Evolutionary conservation across 2,797 vertebrate species (phyloP).

Genomic region (Kryptolebias ocellatus): DNA sequence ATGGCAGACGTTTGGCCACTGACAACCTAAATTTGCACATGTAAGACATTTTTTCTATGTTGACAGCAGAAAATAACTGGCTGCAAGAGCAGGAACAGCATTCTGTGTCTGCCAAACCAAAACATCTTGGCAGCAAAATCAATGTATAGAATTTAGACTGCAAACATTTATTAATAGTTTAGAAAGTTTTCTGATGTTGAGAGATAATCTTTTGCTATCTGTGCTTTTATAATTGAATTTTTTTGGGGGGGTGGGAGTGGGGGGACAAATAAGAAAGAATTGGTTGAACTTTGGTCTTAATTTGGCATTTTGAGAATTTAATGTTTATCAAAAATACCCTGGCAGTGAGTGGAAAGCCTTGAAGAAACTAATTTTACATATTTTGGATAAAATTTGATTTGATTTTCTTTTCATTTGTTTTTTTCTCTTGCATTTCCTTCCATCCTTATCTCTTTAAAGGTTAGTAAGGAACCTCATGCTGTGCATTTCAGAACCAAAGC

Average conservation of each 20-base stretch:
- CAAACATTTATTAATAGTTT: no score
- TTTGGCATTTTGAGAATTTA: neutral
- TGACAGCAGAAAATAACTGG: neutral
- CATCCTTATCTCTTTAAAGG: conserved; percentile 72
- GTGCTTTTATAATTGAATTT: conserved; percentile 13
- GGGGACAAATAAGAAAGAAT: conserved; percentile 6
- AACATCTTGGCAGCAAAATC: neutral
- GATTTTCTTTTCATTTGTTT: conserved; percentile 1
- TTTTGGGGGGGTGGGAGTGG: neutral
- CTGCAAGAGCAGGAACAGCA: neutral
- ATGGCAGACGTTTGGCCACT: conserved; percentile 77
- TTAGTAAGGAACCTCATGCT: conserved; percentile 82
- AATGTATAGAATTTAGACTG: no score
- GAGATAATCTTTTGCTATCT: conserved; percentile 26
- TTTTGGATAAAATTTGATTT: neutral
- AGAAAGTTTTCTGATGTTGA: neutral
- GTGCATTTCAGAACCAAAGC: conserved; percentile 69
- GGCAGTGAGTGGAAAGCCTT: neutral
- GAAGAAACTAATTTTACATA: neutral
- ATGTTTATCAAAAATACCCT: neutral
- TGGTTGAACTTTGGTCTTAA: neutral
- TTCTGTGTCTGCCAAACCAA: neutral
- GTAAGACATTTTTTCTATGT: conserved; percentile 72
- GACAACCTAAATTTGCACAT: conserved; percentile 78
- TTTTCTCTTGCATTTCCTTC: neutral